Evolutionary conservation across 2,113 vertebrate species (phyloP).

Genomic region (Lathamus discolor): DNA sequence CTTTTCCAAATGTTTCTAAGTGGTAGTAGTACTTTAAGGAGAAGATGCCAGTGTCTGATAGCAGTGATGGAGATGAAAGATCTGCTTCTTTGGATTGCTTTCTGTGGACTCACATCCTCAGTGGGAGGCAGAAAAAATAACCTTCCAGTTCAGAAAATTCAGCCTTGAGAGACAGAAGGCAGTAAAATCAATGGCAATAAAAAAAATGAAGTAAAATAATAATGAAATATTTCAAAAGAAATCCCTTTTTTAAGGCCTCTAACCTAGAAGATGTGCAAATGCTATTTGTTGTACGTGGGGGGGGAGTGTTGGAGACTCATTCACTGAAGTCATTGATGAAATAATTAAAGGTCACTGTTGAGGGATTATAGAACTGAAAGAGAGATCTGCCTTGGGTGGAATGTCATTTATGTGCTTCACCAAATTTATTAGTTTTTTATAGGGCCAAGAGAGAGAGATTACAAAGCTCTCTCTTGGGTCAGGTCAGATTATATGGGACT

Average conservation of each 20-base stretch:
- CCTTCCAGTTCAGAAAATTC: not conserved
- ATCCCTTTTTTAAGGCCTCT: not conserved
- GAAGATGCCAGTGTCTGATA: not conserved
- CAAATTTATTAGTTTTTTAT: slow-evolving; percentile 27
- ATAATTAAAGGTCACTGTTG: not conserved
- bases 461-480: not conserved
- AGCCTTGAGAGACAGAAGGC: not conserved
- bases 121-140: not conserved
- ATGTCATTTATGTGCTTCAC: not conserved
- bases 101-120: not conserved
- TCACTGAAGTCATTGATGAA: not conserved
- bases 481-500: slow-evolving; percentile 17
- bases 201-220: not conserved
- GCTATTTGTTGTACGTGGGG: not conserved
- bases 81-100: not conserved
- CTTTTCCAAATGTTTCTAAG: not conserved
- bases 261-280: not conserved
- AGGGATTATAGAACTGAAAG: not conserved
- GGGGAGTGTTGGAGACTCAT: not conserved
- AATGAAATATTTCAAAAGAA: not conserved
- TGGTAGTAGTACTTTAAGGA: not conserved
- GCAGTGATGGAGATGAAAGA: not conserved
- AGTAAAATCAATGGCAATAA: not conserved
- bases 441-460: not conserved
- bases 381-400: not conserved